phyloP scores from a whole-genome alignment of 2,113 vertebrate species.

The Ochotona curzoniae region DNA sequence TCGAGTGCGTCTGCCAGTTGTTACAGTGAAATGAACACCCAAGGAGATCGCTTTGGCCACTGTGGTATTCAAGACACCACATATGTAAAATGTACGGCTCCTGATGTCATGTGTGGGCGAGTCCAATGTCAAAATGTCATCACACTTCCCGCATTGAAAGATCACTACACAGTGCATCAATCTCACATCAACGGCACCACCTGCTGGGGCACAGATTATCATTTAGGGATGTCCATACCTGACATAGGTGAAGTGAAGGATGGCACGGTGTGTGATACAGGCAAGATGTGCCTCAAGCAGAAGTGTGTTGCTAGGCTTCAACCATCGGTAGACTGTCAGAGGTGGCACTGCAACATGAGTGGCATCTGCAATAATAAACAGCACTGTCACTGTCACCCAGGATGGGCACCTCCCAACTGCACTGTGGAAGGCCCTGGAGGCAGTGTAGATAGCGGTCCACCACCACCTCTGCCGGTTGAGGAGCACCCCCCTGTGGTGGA shows the following conservation, averaged over 20 bases:
- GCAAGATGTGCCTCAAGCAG: constrained; percentile 44
- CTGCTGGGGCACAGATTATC: constrained; percentile 65
- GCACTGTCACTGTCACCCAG: background rate
- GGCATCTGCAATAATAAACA: too few relatives aligned
- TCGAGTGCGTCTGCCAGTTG: constrained; percentile 3
- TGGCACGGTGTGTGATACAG: constrained; percentile 35
- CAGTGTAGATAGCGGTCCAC: constrained; percentile 60
- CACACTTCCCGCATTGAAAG: background rate
- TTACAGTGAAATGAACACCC: constrained; percentile 32
- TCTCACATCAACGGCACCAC: background rate
- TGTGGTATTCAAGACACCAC: background rate
- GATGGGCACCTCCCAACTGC: background rate
- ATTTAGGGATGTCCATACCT: constrained; percentile 46
- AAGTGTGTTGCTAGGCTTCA: background rate
- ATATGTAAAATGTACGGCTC: background rate
- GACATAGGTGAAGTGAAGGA: constrained; percentile 55
- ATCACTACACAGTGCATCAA: constrained; percentile 46
- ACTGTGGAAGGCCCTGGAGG: constrained; percentile 41
- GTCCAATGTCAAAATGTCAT: constrained; percentile 44
- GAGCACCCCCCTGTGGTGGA: too few relatives aligned
- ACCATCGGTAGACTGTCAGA: background rate
- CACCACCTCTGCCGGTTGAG: too few relatives aligned
- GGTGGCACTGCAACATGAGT: too few relatives aligned
- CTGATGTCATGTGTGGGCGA: constrained; percentile 51
- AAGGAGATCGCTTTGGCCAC: constrained; percentile 65